These are phyloP conservation scores for Chrysotoxum bicinctum DNA, from an alignment of 2,888 invertebrate genomes.

Conservation along the genomic window DNA sequence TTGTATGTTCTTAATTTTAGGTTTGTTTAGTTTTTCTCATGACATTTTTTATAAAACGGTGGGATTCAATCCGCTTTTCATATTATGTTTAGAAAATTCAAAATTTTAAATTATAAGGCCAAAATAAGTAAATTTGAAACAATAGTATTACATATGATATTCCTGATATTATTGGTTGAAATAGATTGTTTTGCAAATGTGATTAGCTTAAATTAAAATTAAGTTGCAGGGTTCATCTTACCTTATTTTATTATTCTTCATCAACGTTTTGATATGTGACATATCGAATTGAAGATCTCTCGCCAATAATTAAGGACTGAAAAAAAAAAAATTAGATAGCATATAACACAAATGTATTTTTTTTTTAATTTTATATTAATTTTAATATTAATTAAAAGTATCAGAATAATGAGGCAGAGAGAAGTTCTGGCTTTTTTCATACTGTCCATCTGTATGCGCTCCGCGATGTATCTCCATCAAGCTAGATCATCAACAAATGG, in stretches of 20 bases:
- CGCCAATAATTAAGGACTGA: constrained; percentile 94
- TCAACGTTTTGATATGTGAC: constrained; percentile 97
- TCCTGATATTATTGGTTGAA: constrained; percentile 81
- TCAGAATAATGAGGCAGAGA: too few species aligned
- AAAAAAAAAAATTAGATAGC: constrained; percentile 77
- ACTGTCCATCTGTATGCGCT: too few species aligned
- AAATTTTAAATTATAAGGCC: neutral
- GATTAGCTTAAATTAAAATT: constrained; percentile 26
- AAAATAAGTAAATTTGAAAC: constrained; percentile 9
- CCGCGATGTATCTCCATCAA: too few species aligned
- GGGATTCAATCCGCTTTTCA: constrained; percentile 57
- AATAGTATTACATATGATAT: constrained; percentile 79
- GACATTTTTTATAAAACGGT: constrained; percentile 35
- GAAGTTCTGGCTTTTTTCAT: too few species aligned
- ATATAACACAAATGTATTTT: too few species aligned
- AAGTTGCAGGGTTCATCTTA: constrained; percentile 52
- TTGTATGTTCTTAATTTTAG: constrained; percentile 15
- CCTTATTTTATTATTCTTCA: constrained; percentile 86
- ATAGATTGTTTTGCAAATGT: constrained; percentile 33
- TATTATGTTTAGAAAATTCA: neutral
- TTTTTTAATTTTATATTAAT: too few species aligned
- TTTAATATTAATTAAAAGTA: too few species aligned
- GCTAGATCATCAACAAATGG: too few species aligned
- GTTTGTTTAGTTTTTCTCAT: constrained; percentile 22
- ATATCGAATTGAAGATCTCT: constrained; percentile 96